Conservation (phyloP, 2,797 vertebrate species). For the Oryzias dopingdopingensis region DNA sequence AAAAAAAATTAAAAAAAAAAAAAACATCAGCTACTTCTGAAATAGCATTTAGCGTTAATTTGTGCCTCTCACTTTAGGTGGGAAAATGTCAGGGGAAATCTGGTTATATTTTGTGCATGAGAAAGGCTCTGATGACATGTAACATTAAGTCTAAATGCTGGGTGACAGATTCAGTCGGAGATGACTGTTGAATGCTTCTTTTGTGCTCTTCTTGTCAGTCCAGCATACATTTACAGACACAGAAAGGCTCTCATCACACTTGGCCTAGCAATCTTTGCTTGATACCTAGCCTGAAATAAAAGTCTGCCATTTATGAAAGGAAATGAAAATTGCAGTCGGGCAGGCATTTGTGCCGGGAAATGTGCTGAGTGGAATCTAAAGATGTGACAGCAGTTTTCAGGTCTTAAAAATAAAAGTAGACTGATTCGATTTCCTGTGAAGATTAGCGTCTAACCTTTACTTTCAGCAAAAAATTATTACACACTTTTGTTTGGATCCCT, state of each 20-base stretch:
- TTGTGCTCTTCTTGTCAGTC: slow-evolving; percentile 38
- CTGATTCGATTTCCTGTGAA: neutral
- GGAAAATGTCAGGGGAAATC: slow-evolving; percentile 35
- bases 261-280: slow-evolving; percentile 35
- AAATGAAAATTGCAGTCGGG: slow-evolving; percentile 16
- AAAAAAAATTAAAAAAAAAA: too few relatives aligned
- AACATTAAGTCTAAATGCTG: slow-evolving; percentile 45
- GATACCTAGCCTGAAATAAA: slow-evolving; percentile 26
- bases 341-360: slow-evolving; percentile 9
- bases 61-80: slow-evolving; percentile 23
- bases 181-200: slow-evolving; percentile 41
- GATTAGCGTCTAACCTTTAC: slow-evolving; percentile 4
- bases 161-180: slow-evolving; percentile 39
- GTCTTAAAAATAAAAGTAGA: neutral
- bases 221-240: slow-evolving; percentile 41
- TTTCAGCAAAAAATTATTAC: neutral
- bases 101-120: slow-evolving; percentile 41
- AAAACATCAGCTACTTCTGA: slow-evolving; percentile 23
- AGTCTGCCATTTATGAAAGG: slow-evolving; percentile 25
- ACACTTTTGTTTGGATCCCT: neutral
- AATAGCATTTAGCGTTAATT: slow-evolving; percentile 33
- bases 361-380: slow-evolving; percentile 30
- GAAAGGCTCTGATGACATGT: slow-evolving; percentile 44
- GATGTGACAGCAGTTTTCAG: slow-evolving; percentile 1
- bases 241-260: slow-evolving; percentile 48